phyloP scores from a whole-genome alignment of 2,113 vertebrate genomes.

The Pholis gunnellus region DNA sequence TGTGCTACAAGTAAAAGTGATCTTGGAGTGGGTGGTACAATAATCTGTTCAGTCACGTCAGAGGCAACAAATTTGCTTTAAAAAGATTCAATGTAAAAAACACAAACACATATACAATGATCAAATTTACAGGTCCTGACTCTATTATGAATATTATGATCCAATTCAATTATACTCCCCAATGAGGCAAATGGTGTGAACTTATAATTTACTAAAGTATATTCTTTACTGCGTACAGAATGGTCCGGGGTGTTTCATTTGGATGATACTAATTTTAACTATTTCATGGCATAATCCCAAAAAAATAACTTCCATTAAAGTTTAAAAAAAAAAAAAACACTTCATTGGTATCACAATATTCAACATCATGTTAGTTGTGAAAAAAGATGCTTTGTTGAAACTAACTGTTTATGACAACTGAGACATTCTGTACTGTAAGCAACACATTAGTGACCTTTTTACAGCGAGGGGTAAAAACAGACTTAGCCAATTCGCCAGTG shows the following conservation, averaged over 20 bases:
- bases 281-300: slow-evolving; percentile 54
- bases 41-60: slow-evolving; percentile 78
- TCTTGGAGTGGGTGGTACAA: slow-evolving; percentile 72
- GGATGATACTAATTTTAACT: slow-evolving; percentile 53
- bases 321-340: slow-evolving; percentile 56
- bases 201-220: slow-evolving; percentile 70
- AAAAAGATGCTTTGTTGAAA: slow-evolving; percentile 59
- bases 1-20: slow-evolving; percentile 74
- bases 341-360: slow-evolving; percentile 77
- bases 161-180: slow-evolving; percentile 65
- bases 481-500: slow-evolving; percentile 59
- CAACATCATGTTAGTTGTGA: slow-evolving; percentile 61
- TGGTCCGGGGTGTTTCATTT: slow-evolving; percentile 52
- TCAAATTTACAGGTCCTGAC: slow-evolving; percentile 69
- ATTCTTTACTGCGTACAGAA: slow-evolving; percentile 50
- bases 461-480: slow-evolving; percentile 50
- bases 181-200: slow-evolving; percentile 59
- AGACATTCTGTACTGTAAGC: slow-evolving; percentile 74
- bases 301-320: slow-evolving; percentile 65
- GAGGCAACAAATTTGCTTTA: slow-evolving; percentile 75
- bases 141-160: slow-evolving; percentile 59
- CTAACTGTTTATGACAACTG: slow-evolving; percentile 63
- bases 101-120: slow-evolving; percentile 78
- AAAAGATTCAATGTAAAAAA: slow-evolving; percentile 81
- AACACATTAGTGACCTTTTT: slow-evolving; percentile 74